Percentiles rank a stretch among this genome's conserved stretches.
Evolutionary conservation across 2,888 invertebrate species (phyloP).

Genomic region (Leptothorax acervorum): DNA sequence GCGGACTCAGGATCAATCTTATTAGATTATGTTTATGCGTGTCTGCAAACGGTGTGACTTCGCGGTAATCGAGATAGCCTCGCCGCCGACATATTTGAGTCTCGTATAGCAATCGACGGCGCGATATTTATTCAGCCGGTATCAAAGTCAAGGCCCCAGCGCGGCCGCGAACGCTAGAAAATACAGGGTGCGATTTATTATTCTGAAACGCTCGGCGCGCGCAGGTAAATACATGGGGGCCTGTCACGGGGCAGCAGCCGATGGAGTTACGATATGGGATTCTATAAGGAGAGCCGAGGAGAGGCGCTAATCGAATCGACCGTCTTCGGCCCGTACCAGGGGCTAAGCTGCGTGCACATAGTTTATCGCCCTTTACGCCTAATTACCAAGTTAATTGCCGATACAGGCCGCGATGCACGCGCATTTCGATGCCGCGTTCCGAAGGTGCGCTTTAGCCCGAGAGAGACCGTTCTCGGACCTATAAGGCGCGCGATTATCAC

Average conservation of each 20-base stretch:
- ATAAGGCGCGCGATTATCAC: conserved; percentile 64
- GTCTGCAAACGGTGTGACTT: conserved; percentile 23
- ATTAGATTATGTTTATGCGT: conserved; percentile 29
- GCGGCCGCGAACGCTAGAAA: conserved; percentile 39
- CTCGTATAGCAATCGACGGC: conserved; percentile 42
- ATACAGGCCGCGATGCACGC: conserved; percentile 13
- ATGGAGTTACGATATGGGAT: conserved; percentile 65
- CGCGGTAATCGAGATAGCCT: conserved; percentile 24
- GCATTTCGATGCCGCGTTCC: conserved; percentile 32
- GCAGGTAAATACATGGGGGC: conserved; percentile 59
- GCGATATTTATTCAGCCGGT: conserved; percentile 59
- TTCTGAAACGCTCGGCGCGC: conserved; percentile 49
- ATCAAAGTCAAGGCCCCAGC: conserved; percentile 44
- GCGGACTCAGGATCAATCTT: conserved; percentile 4
- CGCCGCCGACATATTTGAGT: conserved; percentile 36
- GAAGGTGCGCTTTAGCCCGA: not conserved
- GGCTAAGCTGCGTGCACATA: conserved; percentile 28
- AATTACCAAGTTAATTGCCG: conserved; percentile 71
- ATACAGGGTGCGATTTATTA: conserved; percentile 64
- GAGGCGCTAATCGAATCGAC: conserved; percentile 60
- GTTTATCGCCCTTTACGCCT: conserved; percentile 73
- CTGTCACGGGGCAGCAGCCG: conserved; percentile 51
- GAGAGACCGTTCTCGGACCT: conserved; percentile 22
- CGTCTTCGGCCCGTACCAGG: conserved; percentile 15
- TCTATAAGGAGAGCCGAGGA: conserved; percentile 54